Evolutionary conservation across 2,113 vertebrate species (phyloP), one percentile per base, ranked within the genome.

Genomic region (Megaleporinus macrocephalus): DNA sequence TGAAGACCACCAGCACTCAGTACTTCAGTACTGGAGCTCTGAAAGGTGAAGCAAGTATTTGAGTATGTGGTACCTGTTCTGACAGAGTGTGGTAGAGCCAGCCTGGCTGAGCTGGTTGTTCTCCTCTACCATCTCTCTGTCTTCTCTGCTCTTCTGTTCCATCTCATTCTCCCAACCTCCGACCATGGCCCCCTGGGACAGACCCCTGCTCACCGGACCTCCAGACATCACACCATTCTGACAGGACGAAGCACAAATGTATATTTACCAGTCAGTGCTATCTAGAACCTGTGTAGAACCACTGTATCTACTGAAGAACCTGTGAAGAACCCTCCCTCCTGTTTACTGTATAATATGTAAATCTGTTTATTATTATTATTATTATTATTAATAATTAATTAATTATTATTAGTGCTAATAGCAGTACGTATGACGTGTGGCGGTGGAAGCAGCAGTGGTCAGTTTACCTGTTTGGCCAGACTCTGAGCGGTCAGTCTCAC

Each of bases 61-160:
- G 33, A 36, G 33, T 36, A 36, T 55, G 18, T 70, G 7, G 78
- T 90, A 96, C 97, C 96, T 97, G 92, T 96, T 95, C 53, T 97
- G 94, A 82, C 94, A 93, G 70, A 96, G 87, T 0, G 96, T 96
- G 65, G 90, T 90, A 89, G 93, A 97, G 62, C 95, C 96, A 0
- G 95, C 93, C 89, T 92, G 93, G 81, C 95, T 93, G 79, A 96
- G 91, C 82, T 96, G 95, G 0, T 86, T 88, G 89, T 91, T 94
- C 79, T 96, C 90, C 75, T 96, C 94, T 73, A 88, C 89, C 47
- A 96, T 92, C 73, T 97, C 94, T 4, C 82, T 84, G 89, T 96
- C 93, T 0, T 94, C 91, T 41, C 47, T 90, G 83, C 78, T 90
- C 87, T 94, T 94, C 86, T 79, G 91, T 63, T 94, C 92, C 44